phyloP scores from a whole-genome alignment of 1,140 invertebrate genomes.

The Lordiphosa collinella region DNA sequence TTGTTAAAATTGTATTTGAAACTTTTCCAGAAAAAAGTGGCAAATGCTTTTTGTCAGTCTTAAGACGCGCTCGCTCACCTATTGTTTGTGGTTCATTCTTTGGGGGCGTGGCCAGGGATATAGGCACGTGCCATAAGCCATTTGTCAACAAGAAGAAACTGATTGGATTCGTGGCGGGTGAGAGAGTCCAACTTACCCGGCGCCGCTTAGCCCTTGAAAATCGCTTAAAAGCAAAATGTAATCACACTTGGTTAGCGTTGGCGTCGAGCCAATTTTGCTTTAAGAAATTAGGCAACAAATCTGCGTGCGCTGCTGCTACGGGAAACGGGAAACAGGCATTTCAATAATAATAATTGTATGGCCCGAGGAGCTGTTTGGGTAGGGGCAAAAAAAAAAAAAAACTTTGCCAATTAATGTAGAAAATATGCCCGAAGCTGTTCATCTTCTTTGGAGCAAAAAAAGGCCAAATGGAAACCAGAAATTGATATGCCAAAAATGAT shows the following conservation, averaged over 20 bases:
- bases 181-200: slow-evolving; percentile 10
- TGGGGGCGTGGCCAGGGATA: slow-evolving; percentile 2
- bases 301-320: neutral
- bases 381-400: slow-evolving; percentile 8
- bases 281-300: slow-evolving; percentile 6
- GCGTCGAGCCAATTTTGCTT: slow-evolving; percentile 22
- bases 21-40: slow-evolving; percentile 57
- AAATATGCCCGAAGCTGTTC: neutral
- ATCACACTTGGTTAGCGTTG: slow-evolving; percentile 47
- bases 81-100: slow-evolving; percentile 7
- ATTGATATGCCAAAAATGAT: no score
- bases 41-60: slow-evolving; percentile 50
- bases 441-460: no score
- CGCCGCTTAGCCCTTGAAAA: slow-evolving; percentile 8
- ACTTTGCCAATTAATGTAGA: slow-evolving; percentile 52
- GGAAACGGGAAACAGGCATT: slow-evolving; percentile 22
- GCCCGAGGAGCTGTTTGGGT: slow-evolving; percentile 29
- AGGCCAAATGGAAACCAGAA: no score
- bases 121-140: slow-evolving; percentile 67
- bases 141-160: slow-evolving; percentile 60
- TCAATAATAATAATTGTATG: slow-evolving; percentile 46
- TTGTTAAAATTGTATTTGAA: slow-evolving; percentile 65
- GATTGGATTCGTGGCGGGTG: slow-evolving; percentile 63
- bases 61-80: slow-evolving; percentile 13
- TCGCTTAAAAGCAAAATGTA: slow-evolving; percentile 64